A percentile compares a stretch with the other conserved stretches of the same genome.
These are phyloP conservation scores for Lasioglossum zephyrum DNA, from an alignment of 2,888 invertebrate genomes.

Conservation along the genomic window DNA sequence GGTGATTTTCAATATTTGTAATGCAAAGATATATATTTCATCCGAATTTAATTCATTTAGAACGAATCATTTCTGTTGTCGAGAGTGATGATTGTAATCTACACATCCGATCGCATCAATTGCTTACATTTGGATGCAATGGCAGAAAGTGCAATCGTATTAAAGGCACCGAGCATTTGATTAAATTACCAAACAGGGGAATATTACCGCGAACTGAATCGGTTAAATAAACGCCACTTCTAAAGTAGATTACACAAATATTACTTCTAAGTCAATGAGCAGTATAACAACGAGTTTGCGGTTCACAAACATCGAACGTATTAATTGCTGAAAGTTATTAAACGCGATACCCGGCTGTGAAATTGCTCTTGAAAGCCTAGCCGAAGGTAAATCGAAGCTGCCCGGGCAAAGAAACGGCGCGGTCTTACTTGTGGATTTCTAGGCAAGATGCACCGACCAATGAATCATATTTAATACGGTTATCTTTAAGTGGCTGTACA, in stretches of 20 bases:
- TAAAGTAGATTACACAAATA: background rate
- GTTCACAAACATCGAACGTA: background rate
- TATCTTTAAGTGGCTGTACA: constrained; percentile 37
- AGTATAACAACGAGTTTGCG: background rate
- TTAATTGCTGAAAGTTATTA: background rate
- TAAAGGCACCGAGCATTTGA: background rate
- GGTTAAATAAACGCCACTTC: background rate
- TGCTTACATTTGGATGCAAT: background rate
- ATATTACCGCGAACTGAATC: background rate
- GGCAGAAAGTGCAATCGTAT: background rate
- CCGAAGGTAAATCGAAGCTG: background rate
- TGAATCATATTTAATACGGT: constrained; percentile 30
- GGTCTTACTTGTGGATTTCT: constrained; percentile 1
- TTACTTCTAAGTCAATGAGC: background rate
- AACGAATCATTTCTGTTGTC: background rate
- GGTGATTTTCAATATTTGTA: background rate
- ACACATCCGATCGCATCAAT: background rate
- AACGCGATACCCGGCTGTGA: background rate
- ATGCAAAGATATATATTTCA: background rate
- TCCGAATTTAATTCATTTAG: background rate
- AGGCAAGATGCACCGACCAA: background rate
- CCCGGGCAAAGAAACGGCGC: background rate
- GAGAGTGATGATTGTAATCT: background rate
- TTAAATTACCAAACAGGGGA: background rate
- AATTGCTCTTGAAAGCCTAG: background rate